phyloP scores from a whole-genome alignment of 2,113 vertebrate genomes.

The Gallinago paraguaiae region DNA sequence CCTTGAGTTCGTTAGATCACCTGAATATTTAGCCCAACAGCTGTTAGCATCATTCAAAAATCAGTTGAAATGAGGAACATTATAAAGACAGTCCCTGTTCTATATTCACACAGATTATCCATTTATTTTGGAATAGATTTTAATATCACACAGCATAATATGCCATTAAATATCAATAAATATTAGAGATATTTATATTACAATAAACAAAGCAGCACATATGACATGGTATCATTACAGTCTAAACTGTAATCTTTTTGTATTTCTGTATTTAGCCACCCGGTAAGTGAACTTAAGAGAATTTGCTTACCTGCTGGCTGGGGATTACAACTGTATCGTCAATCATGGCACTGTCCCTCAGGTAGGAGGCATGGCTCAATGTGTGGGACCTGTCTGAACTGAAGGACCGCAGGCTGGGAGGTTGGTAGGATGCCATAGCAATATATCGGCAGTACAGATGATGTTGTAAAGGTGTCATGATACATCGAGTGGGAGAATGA shows the following conservation, averaged over 20 bases:
- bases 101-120: not conserved
- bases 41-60: not conserved
- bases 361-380: conserved; percentile 88
- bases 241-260: not conserved
- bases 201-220: not conserved
- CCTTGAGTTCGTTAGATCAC: not conserved
- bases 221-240: not conserved
- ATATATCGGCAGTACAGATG: conserved; percentile 64
- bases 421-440: conserved; percentile 75
- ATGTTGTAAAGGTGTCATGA: conserved; percentile 71
- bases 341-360: conserved; percentile 85
- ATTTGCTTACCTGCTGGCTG: conserved; percentile 84
- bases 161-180: not conserved
- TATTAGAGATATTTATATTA: not conserved
- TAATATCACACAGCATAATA: not conserved
- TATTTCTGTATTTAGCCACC: not conserved
- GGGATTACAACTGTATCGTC: conserved; percentile 86
- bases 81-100: not conserved
- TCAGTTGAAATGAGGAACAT: not conserved
- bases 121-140: not conserved
- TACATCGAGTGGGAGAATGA: conserved; percentile 71
- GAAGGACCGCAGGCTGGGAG: conserved; percentile 84
- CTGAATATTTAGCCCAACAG: not conserved
- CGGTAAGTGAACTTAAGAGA: not conserved
- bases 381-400: conserved; percentile 96